Base-by-base conservation (phyloP, 2,888 invertebrate species). In the Eupsilia transversa region DNA sequence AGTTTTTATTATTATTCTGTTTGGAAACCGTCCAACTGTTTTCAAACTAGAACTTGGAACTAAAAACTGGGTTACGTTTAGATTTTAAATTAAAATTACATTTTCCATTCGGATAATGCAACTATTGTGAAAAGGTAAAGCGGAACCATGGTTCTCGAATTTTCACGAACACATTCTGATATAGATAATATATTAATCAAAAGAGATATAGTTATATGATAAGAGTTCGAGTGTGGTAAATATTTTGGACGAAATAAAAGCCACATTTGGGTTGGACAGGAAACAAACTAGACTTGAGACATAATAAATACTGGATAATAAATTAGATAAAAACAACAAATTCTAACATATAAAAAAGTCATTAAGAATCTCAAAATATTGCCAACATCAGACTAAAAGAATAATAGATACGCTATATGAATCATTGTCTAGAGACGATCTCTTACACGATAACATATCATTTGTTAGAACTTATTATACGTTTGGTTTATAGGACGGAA, bases 21-120 rank as follows among this genome's bases (percentile, higher is more conserved):
- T 82, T 85, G 87, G 85, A 77, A n/a, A 57, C 35, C 23, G 43
- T 82, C 85, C 87, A 85, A 85, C 52, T 59, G 69, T 72, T 71
- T 72, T 59, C 23, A 65, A 76, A 81, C 65, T 57, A 60, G 63
- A 70, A 80, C 46, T 49, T 41, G 43, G 38, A 59, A 82, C 60
- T 38, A 46, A 74, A 69, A 83, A 74, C 54, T 74, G 35, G 46
- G 75, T 66, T 71, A 57, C n/a, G 64, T 64, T 52, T 57, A 20
- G 52, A 57, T 73, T 61, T 33, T 23, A 30, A 72, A 57, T 67
- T 56, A 38, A 64, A 41, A 57, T 41, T 72, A 60, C 38, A 23
- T 52, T 54, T 41, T n/a, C 33, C 52, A 56, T 59, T 60, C 5
- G 12, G 43, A 66, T 56, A 78, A 52, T 64, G 20, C 27, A 56